Conservation (phyloP, 2,888 invertebrate genomes). For the Listrodromus nycthemerus region DNA sequence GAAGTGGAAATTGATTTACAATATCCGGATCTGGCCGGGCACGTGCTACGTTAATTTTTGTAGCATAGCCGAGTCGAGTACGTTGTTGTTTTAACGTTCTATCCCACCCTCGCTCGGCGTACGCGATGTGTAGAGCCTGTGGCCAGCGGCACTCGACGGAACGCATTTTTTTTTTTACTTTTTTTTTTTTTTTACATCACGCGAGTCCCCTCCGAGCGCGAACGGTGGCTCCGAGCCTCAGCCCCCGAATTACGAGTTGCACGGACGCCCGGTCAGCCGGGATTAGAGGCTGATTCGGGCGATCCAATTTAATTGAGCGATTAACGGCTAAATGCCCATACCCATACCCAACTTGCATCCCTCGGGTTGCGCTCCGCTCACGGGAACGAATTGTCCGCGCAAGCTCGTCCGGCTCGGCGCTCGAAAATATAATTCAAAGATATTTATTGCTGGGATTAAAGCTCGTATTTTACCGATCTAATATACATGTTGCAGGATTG, state of each 20-base stretch:
- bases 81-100: constrained; percentile 58
- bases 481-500: constrained; percentile 77
- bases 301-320: constrained; percentile 84
- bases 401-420: constrained; percentile 64
- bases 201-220: constrained; percentile 43
- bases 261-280: constrained; percentile 70
- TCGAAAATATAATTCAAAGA: constrained; percentile 83
- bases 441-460: constrained; percentile 83
- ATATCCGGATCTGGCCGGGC: constrained; percentile 51
- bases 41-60: constrained; percentile 67
- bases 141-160: constrained; percentile 23
- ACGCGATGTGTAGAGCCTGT: constrained; percentile 34
- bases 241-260: constrained; percentile 65
- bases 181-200: constrained; percentile 35
- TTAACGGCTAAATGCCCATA: constrained; percentile 83
- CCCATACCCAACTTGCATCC: constrained; percentile 62
- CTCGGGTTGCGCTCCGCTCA: constrained; percentile 35
- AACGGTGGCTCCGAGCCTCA: constrained; percentile 36
- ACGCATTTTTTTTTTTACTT: constrained; percentile 41
- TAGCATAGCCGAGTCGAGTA: constrained; percentile 59
- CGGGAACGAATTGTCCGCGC: constrained; percentile 63
- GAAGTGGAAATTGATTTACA: constrained; percentile 70
- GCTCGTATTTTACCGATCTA: constrained; percentile 82
- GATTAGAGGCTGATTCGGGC: constrained; percentile 82
- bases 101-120: constrained; percentile 29